Evolutionary conservation across 1,140 invertebrate species (phyloP), one percentile per base, ranked within the genome.

Genomic region (Phocides pigmalion): DNA sequence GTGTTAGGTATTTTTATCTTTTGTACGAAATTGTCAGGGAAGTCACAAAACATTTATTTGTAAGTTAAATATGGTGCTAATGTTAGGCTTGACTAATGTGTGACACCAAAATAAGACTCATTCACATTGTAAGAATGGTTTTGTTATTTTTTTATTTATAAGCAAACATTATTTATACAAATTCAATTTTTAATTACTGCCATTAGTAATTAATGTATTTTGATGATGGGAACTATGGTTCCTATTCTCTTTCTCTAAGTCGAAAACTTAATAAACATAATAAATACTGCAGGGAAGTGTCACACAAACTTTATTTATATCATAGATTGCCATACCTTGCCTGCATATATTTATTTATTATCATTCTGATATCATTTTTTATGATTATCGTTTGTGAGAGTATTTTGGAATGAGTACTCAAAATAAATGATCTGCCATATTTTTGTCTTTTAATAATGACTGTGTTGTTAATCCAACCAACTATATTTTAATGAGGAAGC

Each of bases 371-470:
- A 74, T 83, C 76, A 84, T 83, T 87, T 84, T 84, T 80, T 87
- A 89, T 79, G 66, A 87, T 81, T 76, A 79, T 88, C 74, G 85
- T 85, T 89, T 89, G 79, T 86, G 77, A 77, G 84, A 87, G 89
- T 89, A 91, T 87, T 89, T 85, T 85, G 56, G 65, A 77, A 72
- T 72, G 82, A 89, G 83, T 89, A 89, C 86, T 91, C 87, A 72
- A 80, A 87, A 87, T 85, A 87, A 89, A 89, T 91, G 89, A 89
- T 89, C 86, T 91, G 87, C 89, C 89, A 89, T 91, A 91, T 89
- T 79, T 84, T 87, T 82, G 83, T 89, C 83, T 91, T 87, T 88
- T 88, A 88, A 89, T 90, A 86, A 80, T 90, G 84, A 89, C 81
- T 91, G 81, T 77, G 78, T 86, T 87, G 79, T 84, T 87, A 83